phyloP scores from a whole-genome alignment of 2,888 invertebrate genomes.

The Tachina lurida region DNA sequence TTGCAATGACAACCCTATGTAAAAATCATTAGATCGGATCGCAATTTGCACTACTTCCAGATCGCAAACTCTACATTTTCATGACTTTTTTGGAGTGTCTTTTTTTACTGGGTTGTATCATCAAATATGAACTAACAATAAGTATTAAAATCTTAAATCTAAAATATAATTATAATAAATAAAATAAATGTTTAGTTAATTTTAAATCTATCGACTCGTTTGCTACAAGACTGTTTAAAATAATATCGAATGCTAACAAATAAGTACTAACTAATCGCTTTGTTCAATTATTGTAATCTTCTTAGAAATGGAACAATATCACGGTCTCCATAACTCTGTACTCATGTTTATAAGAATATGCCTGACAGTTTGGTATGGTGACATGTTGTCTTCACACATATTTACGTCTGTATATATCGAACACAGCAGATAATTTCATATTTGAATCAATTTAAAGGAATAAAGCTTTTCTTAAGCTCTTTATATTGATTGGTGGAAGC shows the following conservation, averaged over 20 bases:
- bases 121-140: too few relatives aligned
- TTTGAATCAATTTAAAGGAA: slow-evolving; percentile 1
- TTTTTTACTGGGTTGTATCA: too few relatives aligned
- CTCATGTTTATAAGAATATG: neutral
- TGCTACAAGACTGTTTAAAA: neutral
- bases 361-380: neutral
- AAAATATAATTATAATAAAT: too few relatives aligned
- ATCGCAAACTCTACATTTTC: too few relatives aligned
- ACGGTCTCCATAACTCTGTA: slow-evolving; percentile 1
- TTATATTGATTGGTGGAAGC: neutral
- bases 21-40: too few relatives aligned
- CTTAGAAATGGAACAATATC: slow-evolving; percentile 35
- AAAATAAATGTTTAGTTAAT: neutral
- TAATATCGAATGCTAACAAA: neutral
- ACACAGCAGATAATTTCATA: neutral
- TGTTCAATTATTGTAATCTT: slow-evolving; percentile 67
- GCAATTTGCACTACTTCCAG: too few relatives aligned
- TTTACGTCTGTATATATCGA: neutral
- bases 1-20: too few relatives aligned
- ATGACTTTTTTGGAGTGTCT: too few relatives aligned
- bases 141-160: too few relatives aligned
- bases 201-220: neutral
- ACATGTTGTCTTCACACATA: neutral
- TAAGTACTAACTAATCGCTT: slow-evolving; percentile 55
- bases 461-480: slow-evolving; percentile 1